phyloP scores from a whole-genome alignment of 2,113 vertebrate species.

The Morone chrysops region DNA sequence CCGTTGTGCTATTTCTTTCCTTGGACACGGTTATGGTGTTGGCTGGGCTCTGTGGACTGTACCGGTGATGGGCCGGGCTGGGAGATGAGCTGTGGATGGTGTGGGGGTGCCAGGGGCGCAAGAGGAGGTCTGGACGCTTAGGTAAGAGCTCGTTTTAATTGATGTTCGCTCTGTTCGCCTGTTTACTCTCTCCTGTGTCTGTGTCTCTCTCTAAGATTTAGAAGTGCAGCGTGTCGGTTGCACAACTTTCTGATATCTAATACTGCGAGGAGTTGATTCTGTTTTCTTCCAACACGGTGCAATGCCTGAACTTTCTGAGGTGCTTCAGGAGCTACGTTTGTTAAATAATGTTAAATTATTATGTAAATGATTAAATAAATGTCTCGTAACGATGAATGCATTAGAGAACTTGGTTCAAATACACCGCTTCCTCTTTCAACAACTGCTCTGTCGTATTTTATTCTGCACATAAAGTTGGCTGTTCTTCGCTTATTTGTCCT shows the following conservation, averaged over 20 bases:
- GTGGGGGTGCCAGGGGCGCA: conserved; percentile 43
- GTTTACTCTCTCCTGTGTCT: not conserved
- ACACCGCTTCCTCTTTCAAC: not conserved
- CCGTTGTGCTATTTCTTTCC: not conserved
- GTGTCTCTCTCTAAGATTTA: not conserved
- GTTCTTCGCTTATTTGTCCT: not conserved
- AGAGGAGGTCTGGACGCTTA: conserved; percentile 60
- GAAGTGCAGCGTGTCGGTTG: not conserved
- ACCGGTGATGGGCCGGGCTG: conserved; percentile 49
- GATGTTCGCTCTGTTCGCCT: not conserved
- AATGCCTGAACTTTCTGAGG: conserved; percentile 6
- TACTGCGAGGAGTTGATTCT: too few species aligned
- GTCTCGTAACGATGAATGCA: too few species aligned
- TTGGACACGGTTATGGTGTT: conserved; percentile 27
- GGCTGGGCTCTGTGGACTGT: conserved; percentile 27
- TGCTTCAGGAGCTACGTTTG: not conserved
- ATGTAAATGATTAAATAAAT: too few species aligned
- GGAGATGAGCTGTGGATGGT: conserved; percentile 61
- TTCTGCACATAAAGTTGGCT: not conserved
- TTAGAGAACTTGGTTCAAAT: not conserved
- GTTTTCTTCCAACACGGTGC: not conserved
- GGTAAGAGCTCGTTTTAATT: conserved; percentile 28
- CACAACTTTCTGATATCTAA: not conserved
- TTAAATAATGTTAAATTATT: too few species aligned
- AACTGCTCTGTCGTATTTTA: not conserved